Evolutionary conservation across 1,140 invertebrate species (phyloP), one percentile per base, ranked within the genome.

Genomic region (Chelonus insularis): DNA sequence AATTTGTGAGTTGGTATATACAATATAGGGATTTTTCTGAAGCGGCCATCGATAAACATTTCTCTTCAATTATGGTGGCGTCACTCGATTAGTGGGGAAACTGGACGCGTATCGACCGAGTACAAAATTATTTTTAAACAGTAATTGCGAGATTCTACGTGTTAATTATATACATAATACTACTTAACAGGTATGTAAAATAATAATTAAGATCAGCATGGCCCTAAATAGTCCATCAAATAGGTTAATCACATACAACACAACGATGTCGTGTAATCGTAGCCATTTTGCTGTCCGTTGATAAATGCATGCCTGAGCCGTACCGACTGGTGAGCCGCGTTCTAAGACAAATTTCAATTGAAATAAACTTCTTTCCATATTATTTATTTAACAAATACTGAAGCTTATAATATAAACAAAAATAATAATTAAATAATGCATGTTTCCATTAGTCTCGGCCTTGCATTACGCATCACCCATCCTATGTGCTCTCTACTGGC

Each of bases 211-310:
- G 9, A 16, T 12, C 34, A 6, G 18, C n/a, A 16, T 32, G 9
- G 34, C 8, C 1, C 18, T 45, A 59, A 9, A 23, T 12, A 34
- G 36, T 57, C 59, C 55, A 61, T 62, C 63, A n/a, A 57, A 45
- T 54, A 45, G 8, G 37, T 11, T 47, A n/a, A 37, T 12, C 4
- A 16, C 21, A 20, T 9, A 11, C 4, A 25, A 14, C 11, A 21
- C 37, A 36, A 14, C n/a, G 21, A 18, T 18, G 18, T 39, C 11
- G 23, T 20, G 8, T 5, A 57, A 56, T 36, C 65, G 74, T 77
- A 72, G 80, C 80, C 80, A 82, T 82, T 78, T 82, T 82, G 78
- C 76, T 80, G 60, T 79, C 80, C 80, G 80, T 82, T 82, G 80
- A 82, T 82, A 82, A 82, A 78, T 75, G 60, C 67, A 73, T 67